Percentiles rank a stretch among this genome's conserved stretches.
These are phyloP conservation scores for Channa striata DNA, from an alignment of 2,797 vertebrate genomes.

Conservation along the genomic window DNA sequence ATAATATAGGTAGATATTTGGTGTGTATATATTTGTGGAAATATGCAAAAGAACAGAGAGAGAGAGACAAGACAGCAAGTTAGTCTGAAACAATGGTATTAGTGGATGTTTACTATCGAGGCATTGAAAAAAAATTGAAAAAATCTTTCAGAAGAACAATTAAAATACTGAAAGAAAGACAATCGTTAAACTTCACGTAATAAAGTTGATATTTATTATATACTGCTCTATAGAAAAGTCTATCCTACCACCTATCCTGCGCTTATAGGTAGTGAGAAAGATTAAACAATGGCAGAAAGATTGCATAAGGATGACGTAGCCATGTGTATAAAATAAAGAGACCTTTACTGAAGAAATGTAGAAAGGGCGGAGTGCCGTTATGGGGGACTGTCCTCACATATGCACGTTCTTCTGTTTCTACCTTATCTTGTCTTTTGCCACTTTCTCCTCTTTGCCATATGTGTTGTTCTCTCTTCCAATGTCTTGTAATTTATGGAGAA, in stretches of 20 bases:
- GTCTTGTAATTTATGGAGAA: constrained; percentile 41
- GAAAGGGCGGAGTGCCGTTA: constrained; percentile 19
- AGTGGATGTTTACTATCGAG: no score
- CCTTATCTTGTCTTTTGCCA: constrained; percentile 16
- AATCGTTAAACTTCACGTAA: no score
- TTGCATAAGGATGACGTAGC: constrained; percentile 5
- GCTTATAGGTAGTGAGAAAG: not conserved
- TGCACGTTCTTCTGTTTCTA: constrained; percentile 3
- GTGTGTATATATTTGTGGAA: no score
- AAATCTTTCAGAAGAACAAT: no score
- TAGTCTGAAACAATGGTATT: no score
- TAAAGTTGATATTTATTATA: no score
- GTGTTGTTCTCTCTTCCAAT: constrained; percentile 1
- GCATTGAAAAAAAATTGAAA: no score
- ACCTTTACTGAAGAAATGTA: not conserved
- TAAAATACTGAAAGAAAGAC: no score
- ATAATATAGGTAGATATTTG: no score
- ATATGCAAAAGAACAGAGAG: no score
- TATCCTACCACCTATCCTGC: not conserved
- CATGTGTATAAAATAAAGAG: constrained; percentile 37
- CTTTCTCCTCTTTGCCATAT: not conserved
- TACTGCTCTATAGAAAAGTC: not conserved
- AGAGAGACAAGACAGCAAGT: no score
- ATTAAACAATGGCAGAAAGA: constrained; percentile 8
- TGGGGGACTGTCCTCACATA: constrained; percentile 24